Evolutionary conservation across 2,113 vertebrate genomes (phyloP), one percentile per base, ranked within the genome.

Genomic region (Dasyprocta punctata): DNA sequence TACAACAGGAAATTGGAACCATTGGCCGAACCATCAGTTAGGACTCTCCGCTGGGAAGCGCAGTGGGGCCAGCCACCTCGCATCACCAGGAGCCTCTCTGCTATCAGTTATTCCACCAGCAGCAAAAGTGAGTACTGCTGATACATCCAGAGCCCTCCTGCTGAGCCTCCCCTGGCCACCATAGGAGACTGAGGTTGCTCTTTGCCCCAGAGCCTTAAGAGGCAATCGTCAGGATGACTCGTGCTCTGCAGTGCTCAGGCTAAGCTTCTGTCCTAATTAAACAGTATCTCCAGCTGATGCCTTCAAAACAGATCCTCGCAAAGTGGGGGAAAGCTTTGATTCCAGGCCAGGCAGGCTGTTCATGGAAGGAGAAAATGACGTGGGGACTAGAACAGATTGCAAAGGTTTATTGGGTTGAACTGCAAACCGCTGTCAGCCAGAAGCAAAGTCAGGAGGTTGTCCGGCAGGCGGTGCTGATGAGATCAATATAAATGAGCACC

Each of bases 41-140:
- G 89, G 94, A 89, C 86, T 96, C 88, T 96, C 24, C 3, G 77
- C 86, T 44, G 83, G 16, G 89, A 82, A 91, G 95, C 73, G 83
- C 89, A 36, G 82, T 19, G 20, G 93, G 63, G 67, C 73, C 71
- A 96, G 63, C 93, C 75, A 63, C 81, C 49, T 82, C 92, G 49
- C 65, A 82, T 96, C 96, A 88, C 89, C 20, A 87, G 95, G 92
- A 92, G 61, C 83, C 87, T 33, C 78, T 97, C 93, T 96, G 96
- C 94, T 89, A 82, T 49, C 54, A 63, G 93, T 96, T 96, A 88
- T 94, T 97, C 89, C 94, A 67, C 89, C 97, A 69, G 86, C 94
- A 96, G 91, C 82, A 81, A 96, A 97, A 97, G 11, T 71, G 95
- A 96, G 83, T 86, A 83, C 92, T 95, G 93, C 73, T 94, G 92